Conservation (phyloP, 2,113 vertebrate species). For the Hirundichthys speculiger region DNA sequence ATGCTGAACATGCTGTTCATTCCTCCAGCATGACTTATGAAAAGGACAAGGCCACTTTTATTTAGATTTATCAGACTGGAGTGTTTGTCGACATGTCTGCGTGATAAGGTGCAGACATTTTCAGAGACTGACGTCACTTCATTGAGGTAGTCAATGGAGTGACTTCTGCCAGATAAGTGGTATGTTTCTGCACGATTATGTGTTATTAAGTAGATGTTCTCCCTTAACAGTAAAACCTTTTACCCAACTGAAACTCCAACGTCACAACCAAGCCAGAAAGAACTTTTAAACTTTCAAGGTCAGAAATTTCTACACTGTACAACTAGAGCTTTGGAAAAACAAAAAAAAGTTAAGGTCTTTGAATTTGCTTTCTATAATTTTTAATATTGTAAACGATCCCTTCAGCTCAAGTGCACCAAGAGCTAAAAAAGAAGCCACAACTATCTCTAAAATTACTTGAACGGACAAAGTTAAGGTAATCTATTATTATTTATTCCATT, state of each 20-base stretch:
- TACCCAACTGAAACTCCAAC: neutral
- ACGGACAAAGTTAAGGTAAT: too few relatives aligned
- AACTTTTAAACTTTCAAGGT: neutral
- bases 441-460: too few relatives aligned
- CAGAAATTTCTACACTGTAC: too few relatives aligned
- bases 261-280: neutral
- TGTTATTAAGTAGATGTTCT: constrained; percentile 13
- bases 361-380: too few relatives aligned
- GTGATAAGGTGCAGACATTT: constrained; percentile 40
- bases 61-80: constrained; percentile 30
- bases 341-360: too few relatives aligned
- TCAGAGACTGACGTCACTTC: constrained; percentile 44
- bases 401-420: too few relatives aligned
- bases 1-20: constrained; percentile 41
- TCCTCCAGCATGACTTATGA: constrained; percentile 41
- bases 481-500: too few relatives aligned
- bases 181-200: constrained; percentile 26
- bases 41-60: constrained; percentile 39
- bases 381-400: too few relatives aligned
- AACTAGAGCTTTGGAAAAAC: neutral
- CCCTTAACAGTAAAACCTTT: constrained; percentile 7
- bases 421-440: too few relatives aligned
- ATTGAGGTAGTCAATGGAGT: constrained; percentile 23
- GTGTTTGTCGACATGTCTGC: constrained; percentile 14
- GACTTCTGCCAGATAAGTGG: constrained; percentile 37